Evolutionary conservation across 1,140 invertebrate genomes (phyloP), one percentile per base, ranked within the genome.

Genomic region (Drosophila gunungcola): DNA sequence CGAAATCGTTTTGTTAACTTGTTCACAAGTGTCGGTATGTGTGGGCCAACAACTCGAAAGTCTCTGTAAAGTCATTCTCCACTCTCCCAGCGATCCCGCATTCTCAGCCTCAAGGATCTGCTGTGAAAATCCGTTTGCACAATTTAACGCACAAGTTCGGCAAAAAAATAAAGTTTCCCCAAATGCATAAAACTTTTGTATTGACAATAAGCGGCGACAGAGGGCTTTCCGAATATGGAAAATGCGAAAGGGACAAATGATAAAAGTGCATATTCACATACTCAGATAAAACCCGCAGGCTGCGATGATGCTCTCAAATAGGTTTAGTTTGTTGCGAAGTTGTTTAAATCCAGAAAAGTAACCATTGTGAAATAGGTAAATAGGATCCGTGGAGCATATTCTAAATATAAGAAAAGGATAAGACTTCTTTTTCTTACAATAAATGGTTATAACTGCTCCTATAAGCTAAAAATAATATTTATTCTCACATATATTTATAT

Each of bases 161-260:
- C 10, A 56, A 45, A 74, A 75, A 63, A 77, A 86, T 78, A 60
- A 81, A 75, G 46, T 65, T 78, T 78, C n/a, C 16, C 46, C 58
- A 89, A 82, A 83, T 78, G 75, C 72, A 89, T 73, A 80, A 89
- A 88, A 88, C 83, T 88, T 88, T 88, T 43, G 73, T 72, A 89
- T 88, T 88, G 80, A 88, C 83, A 89, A 89, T 88, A 88, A 88
- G 89, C 73, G 83, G 48, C 51, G 42, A 48, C 64, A 70, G 29
- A 70, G 57, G 64, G 48, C 64, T 70, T 41, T 69, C 43, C 36
- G 36, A 70, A 70, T 70, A 70, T 70, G 51, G 64, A 83, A 81
- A 61, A 79, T 43, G 55, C 45, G 10, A 43, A 25, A 38, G 25
- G 27, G 9, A 12, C 12, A 21, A n/a, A 36, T 16, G 10, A 45